phyloP scores from a whole-genome alignment of 2,888 invertebrate species.

The Sturmia bella region DNA sequence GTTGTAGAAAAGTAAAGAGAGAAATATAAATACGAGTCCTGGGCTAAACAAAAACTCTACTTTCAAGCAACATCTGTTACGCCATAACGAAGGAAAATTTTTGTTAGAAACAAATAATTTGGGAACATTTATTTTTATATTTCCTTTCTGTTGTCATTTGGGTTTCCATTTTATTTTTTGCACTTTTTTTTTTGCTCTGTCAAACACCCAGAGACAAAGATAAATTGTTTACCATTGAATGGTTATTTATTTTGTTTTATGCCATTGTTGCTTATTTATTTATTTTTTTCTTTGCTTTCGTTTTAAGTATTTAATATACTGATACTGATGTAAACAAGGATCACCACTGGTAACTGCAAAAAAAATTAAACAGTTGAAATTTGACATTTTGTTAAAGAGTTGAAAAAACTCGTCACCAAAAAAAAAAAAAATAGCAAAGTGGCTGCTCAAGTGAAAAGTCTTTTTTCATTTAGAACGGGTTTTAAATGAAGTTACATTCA shows the following conservation, averaged over 20 bases:
- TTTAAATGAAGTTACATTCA: no score
- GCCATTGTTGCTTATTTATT: background rate
- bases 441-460: no score
- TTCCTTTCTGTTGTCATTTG: constrained; percentile 40
- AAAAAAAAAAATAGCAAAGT: no score
- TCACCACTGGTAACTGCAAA: constrained; percentile 37
- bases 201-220: constrained; percentile 69
- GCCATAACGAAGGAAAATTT: constrained; percentile 70
- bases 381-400: constrained; percentile 59
- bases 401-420: no score
- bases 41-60: constrained; percentile 13
- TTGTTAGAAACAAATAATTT: constrained; percentile 49
- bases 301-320: constrained; percentile 21
- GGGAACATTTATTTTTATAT: constrained; percentile 33
- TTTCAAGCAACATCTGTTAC: constrained; percentile 73
- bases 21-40: background rate
- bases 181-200: no score
- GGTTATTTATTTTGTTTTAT: constrained; percentile 66
- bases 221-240: constrained; percentile 71
- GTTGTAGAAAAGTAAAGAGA: background rate
- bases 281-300: no score
- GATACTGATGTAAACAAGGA: constrained; percentile 41
- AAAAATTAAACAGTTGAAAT: constrained; percentile 51
- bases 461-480: no score
- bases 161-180: constrained; percentile 36